Evolutionary conservation across 2,113 vertebrate species (phyloP), one percentile per base, ranked within the genome.

Genomic region (Leiothrix lutea): DNA sequence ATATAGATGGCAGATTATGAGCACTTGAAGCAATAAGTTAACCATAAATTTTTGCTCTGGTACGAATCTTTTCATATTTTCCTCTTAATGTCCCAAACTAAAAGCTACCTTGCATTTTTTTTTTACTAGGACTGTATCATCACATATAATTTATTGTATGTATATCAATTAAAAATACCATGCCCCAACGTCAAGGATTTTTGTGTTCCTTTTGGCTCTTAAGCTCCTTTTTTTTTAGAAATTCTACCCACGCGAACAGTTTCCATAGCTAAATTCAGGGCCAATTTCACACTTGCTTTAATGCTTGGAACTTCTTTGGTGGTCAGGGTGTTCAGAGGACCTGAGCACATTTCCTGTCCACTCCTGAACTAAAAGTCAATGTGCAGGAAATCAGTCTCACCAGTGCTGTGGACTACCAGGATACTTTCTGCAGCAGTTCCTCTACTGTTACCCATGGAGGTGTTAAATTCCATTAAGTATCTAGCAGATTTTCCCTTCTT

Each of bases 11-110:
- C 86, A 94, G 80, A 96, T 89, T 92, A 94, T 72, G 73, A 95
- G 51, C 75, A 94, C 77, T 95, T 93, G 88, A 95, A 94, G 90
- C 53, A 86, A 14, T 90, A 95, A 94, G 73, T 93, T 96, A 96
- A 85, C 56, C 28, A 86, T 83, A 92, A 96, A 84, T 92, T 96
- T 94, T 81, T 85, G 44, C 56, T 92, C 50, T 80, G 73, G 64
- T 86, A 91, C 82, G 48, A 91, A 80, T 84, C 1, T 85, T 87
- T 94, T 70, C 73, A 24, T 93, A 90, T 95, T 91, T 96, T 87
- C 31, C 28, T 96, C 17, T 86, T 72, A 74, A 74, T 72, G 36
- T 83, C 48, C 80, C 23, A 31, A 79, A 90, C 79, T 78, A 94
- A 95, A 94, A 93, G 67, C 74, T 58, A 90, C 36, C 89, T 88